A percentile compares a stretch with the other conserved stretches of the same genome.
These are phyloP conservation scores for Sarcophaga rosellei DNA, from an alignment of 2,888 invertebrate genomes.

Conservation along the genomic window DNA sequence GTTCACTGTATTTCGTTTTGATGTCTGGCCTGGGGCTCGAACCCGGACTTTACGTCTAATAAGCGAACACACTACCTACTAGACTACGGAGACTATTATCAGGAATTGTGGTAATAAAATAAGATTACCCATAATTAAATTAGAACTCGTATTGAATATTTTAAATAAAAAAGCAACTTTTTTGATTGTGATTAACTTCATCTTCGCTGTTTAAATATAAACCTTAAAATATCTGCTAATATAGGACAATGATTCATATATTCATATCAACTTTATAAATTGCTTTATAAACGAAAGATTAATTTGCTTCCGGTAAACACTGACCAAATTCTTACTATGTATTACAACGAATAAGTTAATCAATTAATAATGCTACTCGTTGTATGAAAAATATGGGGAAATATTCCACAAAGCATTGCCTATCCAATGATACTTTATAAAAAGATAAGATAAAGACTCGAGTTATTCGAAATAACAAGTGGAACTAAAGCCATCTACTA, in stretches of 20 bases:
- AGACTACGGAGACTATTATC: too few species aligned
- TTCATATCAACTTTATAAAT: not conserved
- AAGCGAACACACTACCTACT: too few species aligned
- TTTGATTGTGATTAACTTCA: too few species aligned
- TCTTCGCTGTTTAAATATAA: too few species aligned
- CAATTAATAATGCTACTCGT: not conserved
- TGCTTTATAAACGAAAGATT: not conserved
- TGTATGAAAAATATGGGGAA: slow-evolving; percentile 26
- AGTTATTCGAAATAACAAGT: slow-evolving; percentile 75
- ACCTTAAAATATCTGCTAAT: too few species aligned
- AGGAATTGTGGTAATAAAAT: too few species aligned
- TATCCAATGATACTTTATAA: not conserved
- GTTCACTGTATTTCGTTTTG: too few species aligned
- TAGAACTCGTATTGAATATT: too few species aligned
- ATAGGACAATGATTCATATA: slow-evolving; percentile 24
- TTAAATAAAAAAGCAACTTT: too few species aligned
- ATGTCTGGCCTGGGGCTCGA: too few species aligned
- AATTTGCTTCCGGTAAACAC: slow-evolving; percentile 26
- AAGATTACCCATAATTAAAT: too few species aligned
- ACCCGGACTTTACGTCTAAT: too few species aligned
- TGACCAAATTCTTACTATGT: not conserved
- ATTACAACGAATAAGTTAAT: not conserved
- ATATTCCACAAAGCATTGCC: not conserved
- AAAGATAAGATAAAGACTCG: slow-evolving; percentile 64
- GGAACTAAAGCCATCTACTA: slow-evolving; percentile 60